These are phyloP conservation scores for Aphelenchoides fujianensis DNA, from an alignment of 1,140 invertebrate species.

Conservation along the genomic window DNA sequence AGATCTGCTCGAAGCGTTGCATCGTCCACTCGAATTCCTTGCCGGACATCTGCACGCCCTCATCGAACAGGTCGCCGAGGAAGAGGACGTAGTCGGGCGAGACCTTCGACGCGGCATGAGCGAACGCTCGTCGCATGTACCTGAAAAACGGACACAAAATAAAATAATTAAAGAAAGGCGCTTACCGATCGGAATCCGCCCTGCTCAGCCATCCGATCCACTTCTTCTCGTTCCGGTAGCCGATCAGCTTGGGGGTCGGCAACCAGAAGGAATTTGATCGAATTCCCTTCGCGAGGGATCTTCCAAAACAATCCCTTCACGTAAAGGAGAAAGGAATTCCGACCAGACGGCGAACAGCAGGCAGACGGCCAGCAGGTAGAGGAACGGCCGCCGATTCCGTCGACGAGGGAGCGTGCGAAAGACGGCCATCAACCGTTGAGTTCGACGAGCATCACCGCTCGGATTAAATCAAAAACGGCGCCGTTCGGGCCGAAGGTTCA, in stretches of 20 bases:
- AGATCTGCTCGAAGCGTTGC: conserved; percentile 31
- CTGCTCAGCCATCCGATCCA: conserved; percentile 32
- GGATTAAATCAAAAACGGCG: no score
- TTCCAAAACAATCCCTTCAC: conserved; percentile 24
- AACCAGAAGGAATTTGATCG: conserved; percentile 29
- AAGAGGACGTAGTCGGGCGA: conserved; percentile 36
- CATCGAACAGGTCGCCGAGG: conserved; percentile 43
- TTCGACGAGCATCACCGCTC: not conserved
- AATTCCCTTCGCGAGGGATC: not conserved
- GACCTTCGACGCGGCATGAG: not conserved
- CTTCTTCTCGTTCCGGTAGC: conserved; percentile 33
- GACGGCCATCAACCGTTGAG: conserved; percentile 3
- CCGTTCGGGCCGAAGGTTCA: no score
- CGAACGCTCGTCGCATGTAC: conserved; percentile 30
- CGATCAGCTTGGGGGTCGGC: conserved; percentile 43
- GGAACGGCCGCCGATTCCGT: not conserved
- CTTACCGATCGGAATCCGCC: conserved; percentile 41
- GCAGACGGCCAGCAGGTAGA: not conserved
- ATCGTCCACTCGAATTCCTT: conserved; percentile 31
- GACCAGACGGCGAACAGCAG: not conserved
- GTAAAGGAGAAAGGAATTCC: conserved; percentile 19
- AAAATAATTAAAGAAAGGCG: conserved; percentile 8
- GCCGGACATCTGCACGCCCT: conserved; percentile 33
- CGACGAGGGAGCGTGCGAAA: conserved; percentile 10
- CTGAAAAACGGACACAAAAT: conserved; percentile 23